Conservation (phyloP, 2,113 vertebrate species). For the Axis porcinus region DNA sequence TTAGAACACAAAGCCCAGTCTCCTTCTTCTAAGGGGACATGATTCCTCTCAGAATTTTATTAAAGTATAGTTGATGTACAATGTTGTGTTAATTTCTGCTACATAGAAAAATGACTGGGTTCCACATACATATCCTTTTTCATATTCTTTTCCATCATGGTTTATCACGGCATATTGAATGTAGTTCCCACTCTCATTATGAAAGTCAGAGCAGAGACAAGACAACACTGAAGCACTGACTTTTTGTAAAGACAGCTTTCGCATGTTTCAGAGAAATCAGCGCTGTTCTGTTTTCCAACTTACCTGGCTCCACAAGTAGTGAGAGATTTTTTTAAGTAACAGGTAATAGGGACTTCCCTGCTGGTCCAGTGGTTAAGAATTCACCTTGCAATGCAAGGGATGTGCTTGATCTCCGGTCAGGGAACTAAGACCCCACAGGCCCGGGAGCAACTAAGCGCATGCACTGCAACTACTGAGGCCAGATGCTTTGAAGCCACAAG, state of each 20-base stretch:
- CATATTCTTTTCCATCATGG: neutral
- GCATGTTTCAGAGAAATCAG: neutral
- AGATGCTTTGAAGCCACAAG: neutral
- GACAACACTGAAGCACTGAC: neutral
- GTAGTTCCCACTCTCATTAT: neutral
- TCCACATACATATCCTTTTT: neutral
- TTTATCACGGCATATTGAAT: neutral
- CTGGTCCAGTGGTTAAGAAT: neutral
- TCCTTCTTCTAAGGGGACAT: neutral
- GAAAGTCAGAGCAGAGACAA: neutral
- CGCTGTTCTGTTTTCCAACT: neutral
- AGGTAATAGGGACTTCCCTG: neutral
- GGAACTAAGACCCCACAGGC: neutral
- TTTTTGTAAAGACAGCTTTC: neutral
- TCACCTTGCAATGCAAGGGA: neutral
- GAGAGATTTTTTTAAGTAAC: neutral
- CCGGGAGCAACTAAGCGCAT: neutral
- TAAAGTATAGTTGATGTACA: neutral
- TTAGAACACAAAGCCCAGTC: conserved; percentile 1
- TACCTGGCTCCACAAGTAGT: neutral
- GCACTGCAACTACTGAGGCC: neutral
- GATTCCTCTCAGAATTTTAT: neutral
- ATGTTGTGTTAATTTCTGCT: neutral
- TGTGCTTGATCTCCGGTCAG: neutral
- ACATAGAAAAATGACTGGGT: neutral